Evolutionary conservation across 2,797 vertebrate genomes (phyloP).

Genomic region (Rhynchonycteris naso): DNA sequence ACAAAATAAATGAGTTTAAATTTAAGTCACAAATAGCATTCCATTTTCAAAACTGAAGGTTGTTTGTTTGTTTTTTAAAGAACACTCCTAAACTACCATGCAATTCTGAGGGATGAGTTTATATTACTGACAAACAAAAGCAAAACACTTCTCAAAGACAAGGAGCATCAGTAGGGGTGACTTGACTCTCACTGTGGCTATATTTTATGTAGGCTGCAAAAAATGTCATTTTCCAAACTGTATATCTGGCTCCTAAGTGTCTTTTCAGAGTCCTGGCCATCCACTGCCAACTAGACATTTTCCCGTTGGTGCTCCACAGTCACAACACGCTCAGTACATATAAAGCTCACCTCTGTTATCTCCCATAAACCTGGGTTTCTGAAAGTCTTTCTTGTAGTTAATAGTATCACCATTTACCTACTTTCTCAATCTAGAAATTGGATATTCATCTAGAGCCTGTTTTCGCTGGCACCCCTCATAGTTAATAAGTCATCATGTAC

Average conservation of each 20-base stretch:
- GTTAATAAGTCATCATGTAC: neutral
- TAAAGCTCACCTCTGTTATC: neutral
- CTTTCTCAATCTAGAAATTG: slow-evolving; percentile 6
- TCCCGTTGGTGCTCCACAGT: neutral
- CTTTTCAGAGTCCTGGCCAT: neutral
- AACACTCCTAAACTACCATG: slow-evolving; percentile 33
- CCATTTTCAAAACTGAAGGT: slow-evolving; percentile 39
- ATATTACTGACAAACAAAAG: slow-evolving; percentile 34
- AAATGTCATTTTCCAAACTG: neutral
- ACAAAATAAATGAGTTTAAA: slow-evolving; percentile 62
- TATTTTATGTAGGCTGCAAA: slow-evolving; percentile 42
- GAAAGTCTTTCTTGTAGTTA: slow-evolving; percentile 10
- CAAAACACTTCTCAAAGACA: neutral
- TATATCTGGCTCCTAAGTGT: neutral
- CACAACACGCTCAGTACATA: neutral
- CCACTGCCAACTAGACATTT: neutral
- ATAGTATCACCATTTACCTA: neutral
- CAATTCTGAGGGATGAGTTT: slow-evolving; percentile 43
- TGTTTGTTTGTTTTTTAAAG: slow-evolving; percentile 29
- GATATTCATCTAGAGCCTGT: neutral
- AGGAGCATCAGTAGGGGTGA: neutral
- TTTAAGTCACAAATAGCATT: slow-evolving; percentile 50
- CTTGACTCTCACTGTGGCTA: slow-evolving; percentile 36
- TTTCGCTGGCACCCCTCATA: neutral
- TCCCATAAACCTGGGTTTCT: neutral